These are phyloP conservation scores for Acanthosepion esculentum DNA, from an alignment of 2,888 invertebrate genomes.

Conservation along the genomic window DNA sequence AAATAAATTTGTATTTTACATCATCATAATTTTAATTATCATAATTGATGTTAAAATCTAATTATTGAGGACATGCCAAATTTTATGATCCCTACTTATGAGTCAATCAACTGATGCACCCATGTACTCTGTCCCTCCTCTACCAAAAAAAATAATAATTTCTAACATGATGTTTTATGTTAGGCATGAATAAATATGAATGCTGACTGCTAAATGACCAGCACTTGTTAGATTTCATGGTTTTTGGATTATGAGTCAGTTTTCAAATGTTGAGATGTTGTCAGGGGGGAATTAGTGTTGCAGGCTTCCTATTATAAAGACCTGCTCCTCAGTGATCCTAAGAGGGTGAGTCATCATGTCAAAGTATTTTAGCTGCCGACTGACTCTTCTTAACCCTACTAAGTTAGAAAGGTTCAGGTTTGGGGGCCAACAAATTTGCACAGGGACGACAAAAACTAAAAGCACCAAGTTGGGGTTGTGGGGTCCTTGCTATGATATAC, in stretches of 20 bases:
- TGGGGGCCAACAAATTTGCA: not conserved
- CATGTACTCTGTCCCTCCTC: not conserved
- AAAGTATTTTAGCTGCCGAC: not conserved
- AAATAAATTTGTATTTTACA: not conserved
- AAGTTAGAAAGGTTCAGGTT: not conserved
- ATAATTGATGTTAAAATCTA: not conserved
- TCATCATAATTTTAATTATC: not conserved
- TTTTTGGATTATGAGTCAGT: not conserved
- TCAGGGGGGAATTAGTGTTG: not conserved
- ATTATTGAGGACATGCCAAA: not conserved
- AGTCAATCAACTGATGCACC: not conserved
- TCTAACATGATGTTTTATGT: not conserved
- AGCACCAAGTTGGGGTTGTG: not conserved
- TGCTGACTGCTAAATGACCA: not conserved
- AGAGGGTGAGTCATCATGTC: not conserved
- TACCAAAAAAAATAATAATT: not conserved
- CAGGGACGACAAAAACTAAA: not conserved
- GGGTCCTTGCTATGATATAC: not conserved
- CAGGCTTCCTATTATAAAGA: not conserved
- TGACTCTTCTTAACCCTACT: not conserved
- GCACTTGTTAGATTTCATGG: not conserved
- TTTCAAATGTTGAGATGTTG: not conserved
- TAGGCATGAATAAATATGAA: not conserved
- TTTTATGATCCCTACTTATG: not conserved
- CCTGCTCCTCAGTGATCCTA: not conserved